Percentiles rank a stretch among this genome's conserved stretches.
Conservation (phyloP, 1,140 invertebrate genomes). For the Anoplophora glabripennis region DNA sequence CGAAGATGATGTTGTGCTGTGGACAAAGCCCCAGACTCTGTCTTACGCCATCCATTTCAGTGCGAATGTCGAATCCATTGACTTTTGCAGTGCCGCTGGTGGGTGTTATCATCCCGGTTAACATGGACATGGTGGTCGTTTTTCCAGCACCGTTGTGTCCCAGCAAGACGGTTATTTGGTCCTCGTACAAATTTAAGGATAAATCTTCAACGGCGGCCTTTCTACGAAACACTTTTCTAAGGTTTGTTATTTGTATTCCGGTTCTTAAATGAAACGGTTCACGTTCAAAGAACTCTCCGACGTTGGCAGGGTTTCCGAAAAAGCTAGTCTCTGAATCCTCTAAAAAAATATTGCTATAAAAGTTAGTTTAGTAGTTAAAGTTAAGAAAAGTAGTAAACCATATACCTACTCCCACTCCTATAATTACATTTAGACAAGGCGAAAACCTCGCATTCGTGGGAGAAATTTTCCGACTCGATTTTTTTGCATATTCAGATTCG, state of each 20-base stretch:
- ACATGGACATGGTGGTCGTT: constrained; percentile 78
- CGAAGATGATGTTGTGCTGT: constrained; percentile 93
- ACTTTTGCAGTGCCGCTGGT: constrained; percentile 66
- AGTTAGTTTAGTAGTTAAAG: too few species aligned
- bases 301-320: too few species aligned
- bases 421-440: constrained; percentile 53
- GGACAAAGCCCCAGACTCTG: constrained; percentile 83
- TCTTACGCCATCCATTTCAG: constrained; percentile 59
- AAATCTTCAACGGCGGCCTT: constrained; percentile 55
- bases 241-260: constrained; percentile 62
- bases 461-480: too few species aligned
- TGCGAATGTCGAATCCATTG: constrained; percentile 62
- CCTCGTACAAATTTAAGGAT: constrained; percentile 66
- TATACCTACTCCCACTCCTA: constrained; percentile 59
- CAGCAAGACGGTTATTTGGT: constrained; percentile 69
- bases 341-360: constrained; percentile 11
- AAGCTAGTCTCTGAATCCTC: too few species aligned
- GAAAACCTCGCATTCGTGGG: too few species aligned
- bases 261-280: constrained; percentile 46
- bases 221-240: constrained; percentile 60
- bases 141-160: constrained; percentile 73
- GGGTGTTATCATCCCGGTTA: constrained; percentile 69
- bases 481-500: too few species aligned
- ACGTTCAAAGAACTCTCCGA: constrained; percentile 39
- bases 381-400: too few species aligned